Base-by-base conservation (phyloP, 1,140 invertebrate species). In the Kradibia gibbosae region DNA sequence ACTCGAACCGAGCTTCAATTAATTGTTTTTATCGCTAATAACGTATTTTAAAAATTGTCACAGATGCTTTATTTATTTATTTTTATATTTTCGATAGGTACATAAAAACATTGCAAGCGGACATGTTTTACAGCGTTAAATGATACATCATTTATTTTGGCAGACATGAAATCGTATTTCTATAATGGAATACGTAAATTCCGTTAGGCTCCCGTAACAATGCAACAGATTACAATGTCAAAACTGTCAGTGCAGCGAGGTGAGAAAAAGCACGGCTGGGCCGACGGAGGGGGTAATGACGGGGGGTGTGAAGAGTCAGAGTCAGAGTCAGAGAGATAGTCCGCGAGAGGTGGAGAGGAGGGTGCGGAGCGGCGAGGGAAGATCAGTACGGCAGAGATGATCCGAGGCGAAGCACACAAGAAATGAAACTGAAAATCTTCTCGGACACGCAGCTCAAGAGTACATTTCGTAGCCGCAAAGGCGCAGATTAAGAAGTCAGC, bases 401-500 rank as follows among this genome's bases (percentile, higher is more conserved):
- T 55, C 48, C 28, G 3, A 20, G 1, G 31, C 5, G 5, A 28
- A 13, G 53, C 28, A 48, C 39, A 31, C 13, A n/a, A 62, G 53
- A 45, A 72, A 50, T 45, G 25, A 74, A 78, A 78, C 34, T 25
- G 81, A 82, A 82, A 86, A 86, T 85, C 85, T 78, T 81, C 81
- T 85, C 83, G 50, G 84, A 83, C 83, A 84, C 84, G 84, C 80
- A 82, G 78, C 50, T 82, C 50, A 53, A 77, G 48, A 78, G 65
- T 28, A 50, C 55, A 57, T 60, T 76, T 73, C 73, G 31, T 75
- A 53, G 15, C 3, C 45, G 28, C 11, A 60, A n/a, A 1, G 42
- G 60, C 45, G 83, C 57, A 84, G 85, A 85, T 86, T 86, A 86
- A 86, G 82, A 85, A 86, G 84, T 86, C 84, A 86, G 42, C 42